Evolutionary conservation across 1,140 invertebrate genomes (phyloP).

Genomic region (Vollenhovia emeryi): DNA sequence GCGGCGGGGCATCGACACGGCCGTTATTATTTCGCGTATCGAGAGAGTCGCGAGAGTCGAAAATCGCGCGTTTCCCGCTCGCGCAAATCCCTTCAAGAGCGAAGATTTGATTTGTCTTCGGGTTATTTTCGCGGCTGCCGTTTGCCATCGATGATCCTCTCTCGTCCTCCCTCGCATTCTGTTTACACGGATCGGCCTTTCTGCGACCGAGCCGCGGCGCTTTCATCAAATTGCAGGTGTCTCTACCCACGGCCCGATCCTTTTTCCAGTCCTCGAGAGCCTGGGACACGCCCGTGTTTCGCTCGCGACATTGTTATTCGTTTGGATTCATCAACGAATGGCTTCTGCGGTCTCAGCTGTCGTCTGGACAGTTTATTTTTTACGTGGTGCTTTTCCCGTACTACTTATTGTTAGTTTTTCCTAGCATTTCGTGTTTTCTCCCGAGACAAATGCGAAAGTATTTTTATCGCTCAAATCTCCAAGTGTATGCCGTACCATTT

Average conservation of each 20-base stretch:
- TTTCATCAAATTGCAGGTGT: slow-evolving; percentile 45
- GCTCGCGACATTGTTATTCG: slow-evolving; percentile 23
- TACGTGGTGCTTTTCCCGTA: neutral
- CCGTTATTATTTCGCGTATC: slow-evolving; percentile 38
- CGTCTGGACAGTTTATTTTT: slow-evolving; percentile 19
- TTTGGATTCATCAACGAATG: slow-evolving; percentile 44
- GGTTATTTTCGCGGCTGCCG: slow-evolving; percentile 33
- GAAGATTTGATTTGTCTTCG: slow-evolving; percentile 39
- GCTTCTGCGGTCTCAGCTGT: slow-evolving; percentile 15
- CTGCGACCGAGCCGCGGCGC: neutral
- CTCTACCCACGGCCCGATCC: neutral
- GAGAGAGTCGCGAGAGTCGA: neutral
- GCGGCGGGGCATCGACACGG: neutral
- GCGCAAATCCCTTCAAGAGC: neutral
- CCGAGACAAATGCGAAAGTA: neutral
- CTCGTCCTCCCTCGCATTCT: neutral
- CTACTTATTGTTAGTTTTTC: neutral
- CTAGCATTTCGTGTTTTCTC: neutral
- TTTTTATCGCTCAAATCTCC: neutral
- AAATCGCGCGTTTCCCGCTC: neutral
- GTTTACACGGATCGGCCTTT: slow-evolving; percentile 13
- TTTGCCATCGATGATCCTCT: neutral
- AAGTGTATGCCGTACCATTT: neutral
- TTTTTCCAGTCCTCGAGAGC: neutral
- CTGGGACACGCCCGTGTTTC: neutral